Evolutionary conservation across 2,888 invertebrate genomes (phyloP).

Genomic region (Macaria liturata): DNA sequence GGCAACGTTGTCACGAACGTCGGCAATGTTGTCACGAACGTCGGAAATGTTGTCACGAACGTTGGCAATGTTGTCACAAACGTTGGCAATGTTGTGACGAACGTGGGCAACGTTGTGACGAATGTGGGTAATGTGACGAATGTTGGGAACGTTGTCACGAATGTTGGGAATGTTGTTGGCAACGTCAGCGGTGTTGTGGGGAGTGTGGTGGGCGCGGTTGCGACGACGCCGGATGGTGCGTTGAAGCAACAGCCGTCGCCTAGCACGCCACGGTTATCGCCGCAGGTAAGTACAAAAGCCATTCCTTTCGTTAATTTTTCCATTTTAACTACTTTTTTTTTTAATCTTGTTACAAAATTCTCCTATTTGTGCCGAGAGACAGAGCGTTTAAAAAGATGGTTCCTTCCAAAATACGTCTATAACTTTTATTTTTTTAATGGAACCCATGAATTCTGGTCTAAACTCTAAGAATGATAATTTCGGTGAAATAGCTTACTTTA

Average conservation of each 20-base stretch:
- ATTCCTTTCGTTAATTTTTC: no score
- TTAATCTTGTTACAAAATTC: no score
- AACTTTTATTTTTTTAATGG: no score
- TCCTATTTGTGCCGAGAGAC: no score
- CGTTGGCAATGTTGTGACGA: constrained; percentile 28
- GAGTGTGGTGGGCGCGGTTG: constrained; percentile 49
- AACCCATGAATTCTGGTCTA: no score
- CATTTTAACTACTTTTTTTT: no score
- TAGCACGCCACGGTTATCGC: constrained; percentile 67
- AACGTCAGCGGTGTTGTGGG: constrained; percentile 46
- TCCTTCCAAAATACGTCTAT: no score
- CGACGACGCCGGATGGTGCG: constrained; percentile 56
- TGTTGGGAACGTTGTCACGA: constrained; percentile 42
- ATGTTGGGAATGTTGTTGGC: constrained; percentile 39
- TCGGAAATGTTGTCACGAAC: constrained; percentile 28
- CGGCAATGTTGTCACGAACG: constrained; percentile 19
- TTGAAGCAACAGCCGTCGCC: constrained; percentile 75
- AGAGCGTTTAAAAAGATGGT: no score
- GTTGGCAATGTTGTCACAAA: constrained; percentile 22
- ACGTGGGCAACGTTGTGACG: constrained; percentile 29
- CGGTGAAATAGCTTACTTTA: no score
- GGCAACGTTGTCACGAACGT: constrained; percentile 26
- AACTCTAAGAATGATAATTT: no score
- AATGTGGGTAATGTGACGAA: constrained; percentile 41
- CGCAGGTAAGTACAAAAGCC: constrained; percentile 55